phyloP scores from a whole-genome alignment of 1,140 invertebrate genomes.

The Conus ventricosus region DNA sequence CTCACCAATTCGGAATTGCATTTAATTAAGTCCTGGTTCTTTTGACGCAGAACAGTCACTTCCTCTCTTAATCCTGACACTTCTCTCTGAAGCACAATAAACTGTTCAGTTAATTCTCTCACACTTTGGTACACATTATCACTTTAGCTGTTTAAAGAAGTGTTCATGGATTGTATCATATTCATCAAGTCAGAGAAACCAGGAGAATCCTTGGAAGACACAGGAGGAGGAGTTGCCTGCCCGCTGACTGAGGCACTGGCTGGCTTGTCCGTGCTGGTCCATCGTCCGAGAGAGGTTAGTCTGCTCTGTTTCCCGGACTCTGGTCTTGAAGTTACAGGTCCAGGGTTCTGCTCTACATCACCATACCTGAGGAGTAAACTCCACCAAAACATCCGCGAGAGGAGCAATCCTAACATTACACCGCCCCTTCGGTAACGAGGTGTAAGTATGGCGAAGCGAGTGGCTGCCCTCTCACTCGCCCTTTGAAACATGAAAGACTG shows the following conservation, averaged over 20 bases:
- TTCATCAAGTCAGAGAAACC: neutral
- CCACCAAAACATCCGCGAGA: neutral
- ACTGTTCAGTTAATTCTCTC: neutral
- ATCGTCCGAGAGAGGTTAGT: neutral
- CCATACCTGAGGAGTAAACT: neutral
- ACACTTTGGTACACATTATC: neutral
- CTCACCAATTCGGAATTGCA: neutral
- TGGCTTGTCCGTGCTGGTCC: neutral
- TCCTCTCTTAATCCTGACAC: neutral
- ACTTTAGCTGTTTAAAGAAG: neutral
- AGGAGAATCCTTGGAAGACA: neutral
- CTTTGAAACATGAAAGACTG: neutral
- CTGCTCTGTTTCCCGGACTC: neutral
- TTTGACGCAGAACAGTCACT: neutral
- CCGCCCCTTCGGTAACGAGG: neutral
- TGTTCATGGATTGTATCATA: neutral
- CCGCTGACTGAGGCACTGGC: neutral
- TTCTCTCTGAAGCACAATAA: neutral
- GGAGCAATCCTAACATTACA: neutral
- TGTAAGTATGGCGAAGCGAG: neutral
- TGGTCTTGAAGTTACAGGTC: neutral
- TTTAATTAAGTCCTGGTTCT: neutral
- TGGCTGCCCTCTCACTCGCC: neutral
- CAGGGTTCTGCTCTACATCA: neutral
- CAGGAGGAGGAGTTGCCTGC: no score